These are phyloP conservation scores for Encarsia formosa DNA, from an alignment of 2,888 invertebrate species.

Conservation along the genomic window DNA sequence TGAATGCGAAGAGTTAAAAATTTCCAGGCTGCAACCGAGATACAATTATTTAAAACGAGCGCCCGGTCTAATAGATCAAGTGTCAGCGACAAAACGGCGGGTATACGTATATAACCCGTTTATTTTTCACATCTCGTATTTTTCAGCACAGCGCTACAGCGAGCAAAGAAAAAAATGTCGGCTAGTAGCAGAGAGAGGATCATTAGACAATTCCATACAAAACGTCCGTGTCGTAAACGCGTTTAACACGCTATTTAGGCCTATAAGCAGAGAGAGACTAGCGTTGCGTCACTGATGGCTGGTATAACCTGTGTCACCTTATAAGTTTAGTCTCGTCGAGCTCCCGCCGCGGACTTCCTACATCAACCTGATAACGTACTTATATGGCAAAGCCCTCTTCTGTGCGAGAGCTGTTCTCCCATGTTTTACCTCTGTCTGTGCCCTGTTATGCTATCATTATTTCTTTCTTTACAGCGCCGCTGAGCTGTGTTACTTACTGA, in stretches of 20 bases:
- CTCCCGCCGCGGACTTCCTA: constrained; percentile 37
- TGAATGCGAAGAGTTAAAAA: too few species aligned
- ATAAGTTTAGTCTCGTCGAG: constrained; percentile 38
- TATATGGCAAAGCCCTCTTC: constrained; percentile 36
- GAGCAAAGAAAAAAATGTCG: constrained; percentile 7
- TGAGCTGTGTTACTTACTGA: too few species aligned
- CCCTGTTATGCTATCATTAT: too few species aligned
- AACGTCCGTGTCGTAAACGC: constrained; percentile 14
- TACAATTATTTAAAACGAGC: too few species aligned
- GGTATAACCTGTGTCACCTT: constrained; percentile 32
- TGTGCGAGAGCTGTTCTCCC: not conserved
- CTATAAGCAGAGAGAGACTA: not conserved
- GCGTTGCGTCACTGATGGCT: constrained; percentile 11
- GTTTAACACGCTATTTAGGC: constrained; percentile 21
- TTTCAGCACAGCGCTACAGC: not conserved
- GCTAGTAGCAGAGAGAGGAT: constrained; percentile 1
- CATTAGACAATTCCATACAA: constrained; percentile 22
- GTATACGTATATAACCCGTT: not conserved
- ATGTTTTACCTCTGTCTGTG: too few species aligned
- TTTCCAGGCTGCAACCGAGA: too few species aligned
- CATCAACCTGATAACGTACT: constrained; percentile 41
- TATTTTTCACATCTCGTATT: not conserved
- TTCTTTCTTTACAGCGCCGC: too few species aligned
- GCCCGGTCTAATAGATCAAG: not conserved
- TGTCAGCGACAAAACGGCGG: not conserved